Base-by-base conservation (phyloP, 2,888 invertebrate genomes). In the Drosophila hawaiiensis region DNA sequence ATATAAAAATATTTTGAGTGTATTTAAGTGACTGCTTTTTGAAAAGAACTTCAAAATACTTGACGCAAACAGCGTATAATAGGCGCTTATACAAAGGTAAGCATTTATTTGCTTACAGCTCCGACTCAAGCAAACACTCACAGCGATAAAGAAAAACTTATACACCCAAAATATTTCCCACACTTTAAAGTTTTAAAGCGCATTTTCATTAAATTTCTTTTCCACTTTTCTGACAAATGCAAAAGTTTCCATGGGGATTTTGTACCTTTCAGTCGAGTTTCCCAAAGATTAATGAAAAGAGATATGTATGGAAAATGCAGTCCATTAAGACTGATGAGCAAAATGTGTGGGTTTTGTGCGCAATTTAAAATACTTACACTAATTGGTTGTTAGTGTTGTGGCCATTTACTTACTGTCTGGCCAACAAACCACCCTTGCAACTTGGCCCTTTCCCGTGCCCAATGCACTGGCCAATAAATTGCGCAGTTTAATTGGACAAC, bases 361-460 rank as follows among this genome's bases (percentile, higher is more conserved):
- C 68, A 80, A 87, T 82, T 89, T 68, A 73, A 73, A 68, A 70
- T 74, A 84, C 87, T 87, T 72, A 73, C 75, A 31, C 53, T 77
- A 87, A 87, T 89, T 82, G 68, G 78, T 62, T 82, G 50, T 52
- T 66, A 58, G 74, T 69, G 81, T 68, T 84, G 62, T 73, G 65
- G 68, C 52, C 47, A 55, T 68, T 67, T 33, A 54, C 55, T 41
- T n/a, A 10, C 22, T 6, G 31, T 43, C 31, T 22, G 5, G 6
- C 54, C 28, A 25, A 58, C 47, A 47, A 12, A 25, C 6, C 60
- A 59, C 9, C 63, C 22, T 16, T 33, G 62, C 7, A 59, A 39
- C 29, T 39, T 55, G 31, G 12, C 22, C 58, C 19, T 29, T 31
- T 50, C 35, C 63, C 43, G 31, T 53, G 63, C 12, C 54, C 55